Base-by-base conservation (phyloP, 2,113 vertebrate species). In the Dolichotis patagonum region DNA sequence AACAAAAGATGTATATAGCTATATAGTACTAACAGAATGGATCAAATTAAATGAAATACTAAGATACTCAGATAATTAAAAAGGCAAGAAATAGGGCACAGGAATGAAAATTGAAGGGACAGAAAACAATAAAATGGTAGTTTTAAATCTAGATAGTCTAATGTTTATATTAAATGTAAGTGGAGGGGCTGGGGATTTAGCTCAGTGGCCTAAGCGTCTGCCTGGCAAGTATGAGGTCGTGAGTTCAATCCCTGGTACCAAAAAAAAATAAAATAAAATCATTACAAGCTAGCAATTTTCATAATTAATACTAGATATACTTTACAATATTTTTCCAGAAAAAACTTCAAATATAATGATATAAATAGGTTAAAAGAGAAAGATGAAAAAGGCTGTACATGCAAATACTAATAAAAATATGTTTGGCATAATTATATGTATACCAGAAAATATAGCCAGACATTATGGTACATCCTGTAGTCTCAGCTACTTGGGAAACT, bases 111-210 rank as follows among this genome's bases (percentile, higher is more conserved):
- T 22, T 73, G n/a, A 65, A 30, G 52, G 43, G 49, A 49, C 8
- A 94, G 84, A 84, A 13, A 56, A 94, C n/a, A n/a, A n/a, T n/a
- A 65, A 80, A 92, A 65, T 75, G 13, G 13, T 85, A 88, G 71
- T 41, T 62, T 69, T 91, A 94, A 95, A 81, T 65, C 4, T 11
- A 85, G 73, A 91, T 30, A 60, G 35, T n/a, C 28, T 26, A 71
- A 28, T 77, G n/a, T 75, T 95, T 88, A 77, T 67, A 84, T 65
- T 83, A 90, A 89, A 90, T 90, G 38, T 73, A 90, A 92, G 54
- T 88, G 16, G 7, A 65, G 30, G n/a, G n/a, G n/a, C n/a, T n/a
- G n/a, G n/a, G n/a, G n/a, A n/a, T n/a, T n/a, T n/a, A n/a, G n/a
- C n/a, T n/a, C n/a, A n/a, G n/a, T n/a, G n/a, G n/a, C n/a, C n/a